Base-by-base conservation (phyloP, 2,113 vertebrate species). In the Cricetomys ansorgei region DNA sequence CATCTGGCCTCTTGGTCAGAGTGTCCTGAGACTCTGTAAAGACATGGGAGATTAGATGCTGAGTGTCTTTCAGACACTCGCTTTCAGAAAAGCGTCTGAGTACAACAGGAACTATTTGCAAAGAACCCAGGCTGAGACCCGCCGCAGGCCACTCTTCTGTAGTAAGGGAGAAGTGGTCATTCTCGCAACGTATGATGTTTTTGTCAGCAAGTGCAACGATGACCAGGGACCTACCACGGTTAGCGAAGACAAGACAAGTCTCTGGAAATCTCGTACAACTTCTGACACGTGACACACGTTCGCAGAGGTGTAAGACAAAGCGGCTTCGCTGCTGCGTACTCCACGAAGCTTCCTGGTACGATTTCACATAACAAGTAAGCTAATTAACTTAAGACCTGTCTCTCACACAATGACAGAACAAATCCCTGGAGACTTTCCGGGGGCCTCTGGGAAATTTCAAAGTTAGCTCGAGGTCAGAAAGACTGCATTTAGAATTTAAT, bases 381-480 rank as follows among this genome's bases (percentile, higher is more conserved):
- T 59, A 91, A 70, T 79, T 85, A 77, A 16, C 83, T 91, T 27
- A 94, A 77, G 16, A 43, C n/a, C 53, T 88, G 64, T 79, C 53
- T 40, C 72, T 81, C 53, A 16, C 75, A 40, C 5, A 13, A 45
- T 34, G n/a, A 76, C 27, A 70, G 40, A 79, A 84, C 34, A 77
- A 70, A n/a, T 77, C 17, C 43, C 40, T 34, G 3, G 75, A 88
- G 40, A 27, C n/a, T 65, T 90, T 84, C 19, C 69, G 31, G 57
- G 16, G 45, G 45, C n/a, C 55, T 84, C 50, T 59, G 59, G 53
- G 65, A 80, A 50, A 83, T 64, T 65, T 89, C 76, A 89, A 80
- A 73, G 77, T 48, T 53, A 81, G 76, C 67, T 34, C 53, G 65
- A 80, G 43, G 72, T 69, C 13, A 85, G 65, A 90, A 85, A 87